A percentile compares a stretch with the other conserved stretches of the same genome.
Evolutionary conservation across 2,888 invertebrate genomes (phyloP).

Genomic region (Lithophane socia): DNA sequence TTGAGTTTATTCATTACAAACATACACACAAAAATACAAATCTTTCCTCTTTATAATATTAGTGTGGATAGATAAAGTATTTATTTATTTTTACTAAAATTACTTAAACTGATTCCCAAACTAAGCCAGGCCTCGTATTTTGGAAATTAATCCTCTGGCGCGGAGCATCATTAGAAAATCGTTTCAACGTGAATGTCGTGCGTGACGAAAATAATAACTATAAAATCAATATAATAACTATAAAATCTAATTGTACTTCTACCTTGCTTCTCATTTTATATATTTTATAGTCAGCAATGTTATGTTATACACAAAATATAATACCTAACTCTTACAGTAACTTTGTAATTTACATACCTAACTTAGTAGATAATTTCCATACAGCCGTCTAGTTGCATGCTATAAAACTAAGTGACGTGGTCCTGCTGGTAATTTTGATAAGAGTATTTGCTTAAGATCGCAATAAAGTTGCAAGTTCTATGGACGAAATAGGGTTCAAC

Average conservation of each 20-base stretch:
- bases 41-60: too few species aligned
- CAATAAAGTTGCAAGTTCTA: neutral
- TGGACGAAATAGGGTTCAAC: too few species aligned
- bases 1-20: too few species aligned
- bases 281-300: neutral
- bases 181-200: neutral
- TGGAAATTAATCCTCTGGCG: neutral
- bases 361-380: constrained; percentile 12
- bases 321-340: neutral
- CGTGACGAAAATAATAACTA: neutral
- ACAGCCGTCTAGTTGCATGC: constrained; percentile 13
- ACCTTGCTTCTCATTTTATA: neutral
- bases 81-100: neutral
- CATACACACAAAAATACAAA: too few species aligned
- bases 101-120: neutral
- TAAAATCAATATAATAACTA: neutral
- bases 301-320: neutral
- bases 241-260: neutral
- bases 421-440: constrained; percentile 23
- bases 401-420: constrained; percentile 1
- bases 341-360: constrained; percentile 2
- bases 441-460: constrained; percentile 12
- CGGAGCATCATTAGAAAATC: neutral
- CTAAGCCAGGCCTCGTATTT: neutral
- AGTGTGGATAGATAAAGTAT: neutral